Conservation (phyloP, 2,888 invertebrate genomes). For the Villa cingulata region DNA sequence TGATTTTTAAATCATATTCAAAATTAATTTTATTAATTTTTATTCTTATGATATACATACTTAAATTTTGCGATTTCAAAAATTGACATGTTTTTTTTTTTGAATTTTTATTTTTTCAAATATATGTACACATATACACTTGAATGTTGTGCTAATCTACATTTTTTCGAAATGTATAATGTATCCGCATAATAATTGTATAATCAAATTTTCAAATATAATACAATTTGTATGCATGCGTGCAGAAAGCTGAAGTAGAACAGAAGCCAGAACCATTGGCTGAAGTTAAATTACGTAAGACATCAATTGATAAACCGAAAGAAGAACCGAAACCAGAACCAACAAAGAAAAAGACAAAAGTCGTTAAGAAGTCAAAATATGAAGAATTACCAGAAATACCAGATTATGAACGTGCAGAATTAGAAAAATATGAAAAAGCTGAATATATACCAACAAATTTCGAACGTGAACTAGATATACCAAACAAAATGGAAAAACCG, state of each 20-base stretch:
- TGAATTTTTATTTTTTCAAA: no score
- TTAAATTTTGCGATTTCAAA: no score
- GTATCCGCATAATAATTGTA: no score
- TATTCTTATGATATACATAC: no score
- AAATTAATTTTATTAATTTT: no score
- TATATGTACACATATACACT: no score
- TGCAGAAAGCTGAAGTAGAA: slow-evolving; percentile 27
- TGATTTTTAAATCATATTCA: no score
- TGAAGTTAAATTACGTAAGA: slow-evolving; percentile 31
- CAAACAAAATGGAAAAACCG: slow-evolving; percentile 30
- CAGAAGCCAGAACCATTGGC: slow-evolving; percentile 23
- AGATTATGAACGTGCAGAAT: slow-evolving; percentile 62
- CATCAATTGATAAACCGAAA: slow-evolving; percentile 22
- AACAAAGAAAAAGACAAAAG: slow-evolving; percentile 21
- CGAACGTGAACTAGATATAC: slow-evolving; percentile 27
- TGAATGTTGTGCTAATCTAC: no score
- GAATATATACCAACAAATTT: slow-evolving; percentile 39
- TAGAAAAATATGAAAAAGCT: slow-evolving; percentile 53
- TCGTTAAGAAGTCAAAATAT: slow-evolving; percentile 37
- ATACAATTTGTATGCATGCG: no score
- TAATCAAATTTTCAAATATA: no score
- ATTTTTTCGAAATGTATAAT: no score
- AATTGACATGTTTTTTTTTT: no score
- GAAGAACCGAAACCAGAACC: slow-evolving; percentile 28
- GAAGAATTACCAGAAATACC: slow-evolving; percentile 49